Conservation (phyloP, 23 tunicate species). For the Phallusia fumigata region DNA sequence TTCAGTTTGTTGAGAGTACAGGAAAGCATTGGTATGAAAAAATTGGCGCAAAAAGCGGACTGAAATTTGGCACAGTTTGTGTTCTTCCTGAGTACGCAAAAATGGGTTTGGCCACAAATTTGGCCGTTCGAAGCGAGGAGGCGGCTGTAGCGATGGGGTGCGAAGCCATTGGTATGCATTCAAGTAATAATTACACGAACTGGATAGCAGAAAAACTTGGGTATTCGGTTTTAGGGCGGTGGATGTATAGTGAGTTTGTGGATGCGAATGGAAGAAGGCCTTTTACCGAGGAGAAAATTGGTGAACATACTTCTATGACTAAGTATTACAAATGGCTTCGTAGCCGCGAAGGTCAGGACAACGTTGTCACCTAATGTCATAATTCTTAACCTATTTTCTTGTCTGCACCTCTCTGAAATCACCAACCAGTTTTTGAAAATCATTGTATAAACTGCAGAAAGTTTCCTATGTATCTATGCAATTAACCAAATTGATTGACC, state of each 20-base stretch:
- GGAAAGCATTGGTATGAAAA: neutral
- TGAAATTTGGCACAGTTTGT: neutral
- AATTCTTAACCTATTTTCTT: too few species aligned
- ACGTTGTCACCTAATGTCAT: too few species aligned
- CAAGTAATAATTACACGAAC: neutral
- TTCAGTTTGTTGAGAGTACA: neutral
- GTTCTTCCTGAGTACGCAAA: neutral
- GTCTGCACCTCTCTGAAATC: too few species aligned
- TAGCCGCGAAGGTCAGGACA: too few species aligned
- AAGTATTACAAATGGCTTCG: neutral
- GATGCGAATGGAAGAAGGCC: neutral
- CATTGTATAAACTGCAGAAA: too few species aligned
- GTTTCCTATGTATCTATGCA: too few species aligned
- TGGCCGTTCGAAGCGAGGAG: neutral
- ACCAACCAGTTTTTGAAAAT: too few species aligned
- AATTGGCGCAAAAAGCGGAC: neutral
- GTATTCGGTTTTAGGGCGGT: neutral
- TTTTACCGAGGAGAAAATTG: neutral
- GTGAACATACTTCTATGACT: too few species aligned
- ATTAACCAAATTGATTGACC: too few species aligned
- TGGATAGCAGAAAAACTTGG: neutral
- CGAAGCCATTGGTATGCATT: neutral
- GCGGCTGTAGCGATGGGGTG: neutral
- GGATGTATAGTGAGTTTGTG: neutral
- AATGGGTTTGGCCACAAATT: neutral